Base-by-base conservation (phyloP, 1,140 invertebrate species). In the Hydropsyche tenuis region DNA sequence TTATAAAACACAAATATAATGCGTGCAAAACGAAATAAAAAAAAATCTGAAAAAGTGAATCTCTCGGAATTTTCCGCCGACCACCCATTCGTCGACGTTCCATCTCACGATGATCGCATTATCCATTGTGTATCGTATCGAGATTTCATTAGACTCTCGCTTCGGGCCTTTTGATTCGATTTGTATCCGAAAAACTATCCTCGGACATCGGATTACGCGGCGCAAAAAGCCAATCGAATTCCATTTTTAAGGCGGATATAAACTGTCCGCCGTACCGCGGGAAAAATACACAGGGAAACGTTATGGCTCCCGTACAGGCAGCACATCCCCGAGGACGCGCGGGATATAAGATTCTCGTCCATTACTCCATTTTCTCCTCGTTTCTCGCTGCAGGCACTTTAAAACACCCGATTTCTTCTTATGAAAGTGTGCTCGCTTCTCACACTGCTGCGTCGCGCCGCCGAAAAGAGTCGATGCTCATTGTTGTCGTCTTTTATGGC, bases 341-440 rank as follows among this genome's bases (percentile, higher is more conserved):
- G 68, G 48, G 73, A 75, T 65, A 75, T 75, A 60, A 62, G 69
- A 75, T 75, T 75, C 73, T 75, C 46, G 68, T 65, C 69, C 69
- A 75, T 75, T 75, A 75, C 73, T 65, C 62, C 69, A 69, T 75
- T 71, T 60, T 71, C 60, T 53, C 56, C 42, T 69, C 42, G 25
- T 71, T 71, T 62, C 25, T 71, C 56, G 62, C 60, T 30, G 72
- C 66, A 48, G 51, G 48, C 48, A 70, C 68, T 70, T 70, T 70
- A 56, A 56, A 70, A 70, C 37, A 70, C 23, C 68, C 68, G 56
- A 37, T 37, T 37, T 37, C 30, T 37, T 37, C 30, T 37, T 14
- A n/a, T 12, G 45, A 70, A 70, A 60, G 42, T 22, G 51, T 22
- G 37, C 11, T 18, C 30, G 12, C 23, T n/a, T 46, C 23, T 70